Percentiles rank a stretch among this genome's conserved stretches.
Conservation (phyloP, 2,113 vertebrate species). For the human (Homo sapiens) region DNA sequence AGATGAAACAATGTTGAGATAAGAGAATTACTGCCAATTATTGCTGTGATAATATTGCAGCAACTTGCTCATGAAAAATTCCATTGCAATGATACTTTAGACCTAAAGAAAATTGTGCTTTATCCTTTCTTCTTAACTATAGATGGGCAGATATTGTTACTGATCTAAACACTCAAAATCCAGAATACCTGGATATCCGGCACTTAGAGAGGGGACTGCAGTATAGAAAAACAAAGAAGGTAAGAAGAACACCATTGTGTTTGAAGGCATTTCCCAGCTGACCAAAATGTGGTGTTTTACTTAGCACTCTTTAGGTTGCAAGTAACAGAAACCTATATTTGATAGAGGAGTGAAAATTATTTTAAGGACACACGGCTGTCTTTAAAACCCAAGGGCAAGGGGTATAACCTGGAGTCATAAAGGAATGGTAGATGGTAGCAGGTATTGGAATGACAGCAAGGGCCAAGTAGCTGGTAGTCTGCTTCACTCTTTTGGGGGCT, state of each 20-base stretch:
- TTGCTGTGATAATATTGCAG: not conserved
- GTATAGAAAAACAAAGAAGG: slow-evolving; percentile 98
- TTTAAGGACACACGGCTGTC: not conserved
- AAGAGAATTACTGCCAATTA: not conserved
- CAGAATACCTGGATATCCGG: slow-evolving; percentile 97
- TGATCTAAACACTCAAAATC: slow-evolving; percentile 98
- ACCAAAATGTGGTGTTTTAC: not conserved
- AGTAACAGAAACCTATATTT: not conserved
- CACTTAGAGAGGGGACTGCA: slow-evolving; percentile 97
- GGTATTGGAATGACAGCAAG: not conserved
- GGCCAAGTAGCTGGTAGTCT: not conserved
- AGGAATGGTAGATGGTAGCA: no score
- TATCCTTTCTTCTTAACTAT: slow-evolving; percentile 40
- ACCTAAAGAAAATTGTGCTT: not conserved
- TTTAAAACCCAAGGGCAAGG: not conserved
- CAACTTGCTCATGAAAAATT: not conserved
- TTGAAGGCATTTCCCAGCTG: not conserved
- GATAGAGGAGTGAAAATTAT: not conserved
- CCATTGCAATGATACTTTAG: not conserved
- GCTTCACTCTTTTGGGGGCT: not conserved
- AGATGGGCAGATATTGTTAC: slow-evolving; percentile 98
- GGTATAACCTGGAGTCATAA: not conserved
- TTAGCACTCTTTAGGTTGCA: not conserved
- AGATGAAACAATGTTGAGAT: not conserved
- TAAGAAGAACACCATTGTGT: slow-evolving; percentile 70